A percentile compares a stretch with the other conserved stretches of the same genome.
These are phyloP conservation scores for Chitala chitala DNA, from an alignment of 2,113 vertebrate genomes.

Conservation along the genomic window DNA sequence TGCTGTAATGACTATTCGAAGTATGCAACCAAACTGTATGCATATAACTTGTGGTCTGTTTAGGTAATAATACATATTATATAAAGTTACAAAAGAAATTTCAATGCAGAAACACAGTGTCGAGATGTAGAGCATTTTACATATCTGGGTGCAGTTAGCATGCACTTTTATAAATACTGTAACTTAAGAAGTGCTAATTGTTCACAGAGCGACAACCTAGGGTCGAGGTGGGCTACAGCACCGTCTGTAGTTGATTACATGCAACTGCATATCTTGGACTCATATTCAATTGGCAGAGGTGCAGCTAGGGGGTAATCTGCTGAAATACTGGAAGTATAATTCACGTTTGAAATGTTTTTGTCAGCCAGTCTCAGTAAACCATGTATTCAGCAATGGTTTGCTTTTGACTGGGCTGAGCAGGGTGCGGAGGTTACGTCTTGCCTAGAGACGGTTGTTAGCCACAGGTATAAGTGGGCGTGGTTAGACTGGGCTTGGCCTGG, in stretches of 20 bases:
- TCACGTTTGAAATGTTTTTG: not conserved
- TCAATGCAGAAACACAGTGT: no score
- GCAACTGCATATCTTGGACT: not conserved
- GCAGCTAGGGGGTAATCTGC: not conserved
- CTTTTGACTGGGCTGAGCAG: not conserved
- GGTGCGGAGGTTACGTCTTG: not conserved
- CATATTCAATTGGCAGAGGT: not conserved
- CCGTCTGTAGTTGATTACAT: not conserved
- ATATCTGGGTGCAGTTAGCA: no score
- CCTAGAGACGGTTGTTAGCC: slow-evolving; percentile 23
- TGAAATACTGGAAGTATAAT: not conserved
- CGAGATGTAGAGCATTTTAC: no score
- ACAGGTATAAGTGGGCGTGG: slow-evolving; percentile 27
- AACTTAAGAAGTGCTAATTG: not conserved
- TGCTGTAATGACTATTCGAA: not conserved
- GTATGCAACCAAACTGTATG: no score
- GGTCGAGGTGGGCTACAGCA: not conserved
- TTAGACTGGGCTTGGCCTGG: slow-evolving; percentile 18
- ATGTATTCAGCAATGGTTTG: not conserved
- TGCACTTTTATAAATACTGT: no score
- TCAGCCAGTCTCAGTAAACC: not conserved
- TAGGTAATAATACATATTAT: no score
- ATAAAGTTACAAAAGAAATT: no score
- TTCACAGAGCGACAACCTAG: not conserved
- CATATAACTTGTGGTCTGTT: no score